phyloP scores from a whole-genome alignment of 2,888 invertebrate species.

The Lasioglossum oenotherae region DNA sequence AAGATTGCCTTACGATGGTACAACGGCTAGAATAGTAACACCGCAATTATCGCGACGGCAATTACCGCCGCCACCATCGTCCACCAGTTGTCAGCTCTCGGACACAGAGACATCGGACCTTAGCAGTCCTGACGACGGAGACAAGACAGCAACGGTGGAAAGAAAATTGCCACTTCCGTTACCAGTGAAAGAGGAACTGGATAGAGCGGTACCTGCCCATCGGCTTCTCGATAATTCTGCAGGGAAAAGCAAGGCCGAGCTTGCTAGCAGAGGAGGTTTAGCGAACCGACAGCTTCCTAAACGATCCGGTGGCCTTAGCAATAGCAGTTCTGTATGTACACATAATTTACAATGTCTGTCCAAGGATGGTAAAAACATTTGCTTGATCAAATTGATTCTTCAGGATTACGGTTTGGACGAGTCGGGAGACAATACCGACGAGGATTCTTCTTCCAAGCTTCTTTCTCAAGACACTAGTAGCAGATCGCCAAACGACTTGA shows the following conservation, averaged over 20 bases:
- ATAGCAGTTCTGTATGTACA: conserved; percentile 88
- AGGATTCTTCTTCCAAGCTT: conserved; percentile 84
- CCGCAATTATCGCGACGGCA: conserved; percentile 91
- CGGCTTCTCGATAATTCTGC: conserved; percentile 95
- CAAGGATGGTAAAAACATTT: background rate
- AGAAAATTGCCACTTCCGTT: conserved; percentile 86
- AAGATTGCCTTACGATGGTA: conserved; percentile 91
- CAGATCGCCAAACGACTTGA: conserved; percentile 83
- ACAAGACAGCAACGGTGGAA: conserved; percentile 91
- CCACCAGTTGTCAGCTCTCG: conserved; percentile 85
- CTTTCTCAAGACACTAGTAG: conserved; percentile 78
- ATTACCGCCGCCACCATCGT: conserved; percentile 88
- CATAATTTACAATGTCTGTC: background rate
- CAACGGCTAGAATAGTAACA: conserved; percentile 90
- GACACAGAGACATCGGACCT: conserved; percentile 95
- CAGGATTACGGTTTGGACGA: conserved; percentile 92
- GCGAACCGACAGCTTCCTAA: conserved; percentile 90
- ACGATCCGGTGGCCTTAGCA: conserved; percentile 85
- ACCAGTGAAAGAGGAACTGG: conserved; percentile 88
- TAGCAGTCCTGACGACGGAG: conserved; percentile 91
- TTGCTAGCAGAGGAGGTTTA: conserved; percentile 91
- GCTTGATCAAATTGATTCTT: conserved; percentile 1
- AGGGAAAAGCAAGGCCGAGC: conserved; percentile 93
- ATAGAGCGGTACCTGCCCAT: conserved; percentile 94
- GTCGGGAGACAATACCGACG: conserved; percentile 88